Evolutionary conservation across 2,113 vertebrate species (phyloP).

Genomic region (Takifugu bimaculatus): DNA sequence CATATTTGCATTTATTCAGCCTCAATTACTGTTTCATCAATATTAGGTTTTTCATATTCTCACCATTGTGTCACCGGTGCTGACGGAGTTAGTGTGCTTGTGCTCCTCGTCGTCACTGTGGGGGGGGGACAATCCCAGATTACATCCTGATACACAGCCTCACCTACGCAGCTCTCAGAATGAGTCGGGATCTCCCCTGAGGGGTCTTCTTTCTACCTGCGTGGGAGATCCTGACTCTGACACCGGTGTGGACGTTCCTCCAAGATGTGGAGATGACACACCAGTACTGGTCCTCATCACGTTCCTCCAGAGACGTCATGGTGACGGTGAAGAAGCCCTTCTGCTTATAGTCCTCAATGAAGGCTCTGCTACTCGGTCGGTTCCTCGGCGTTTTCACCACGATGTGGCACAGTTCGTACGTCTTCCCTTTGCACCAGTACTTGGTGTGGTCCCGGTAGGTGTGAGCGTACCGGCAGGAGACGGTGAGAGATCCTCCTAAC

Average conservation of each 20-base stretch:
- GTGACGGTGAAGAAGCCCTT: slow-evolving; percentile 49
- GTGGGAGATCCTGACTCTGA: slow-evolving; percentile 24
- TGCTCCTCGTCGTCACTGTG: slow-evolving; percentile 17
- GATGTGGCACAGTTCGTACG: slow-evolving; percentile 33
- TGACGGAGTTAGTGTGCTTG: not conserved
- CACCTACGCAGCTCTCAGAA: too few species aligned
- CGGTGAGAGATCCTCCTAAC: slow-evolving; percentile 20
- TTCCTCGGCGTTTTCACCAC: slow-evolving; percentile 41
- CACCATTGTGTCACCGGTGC: slow-evolving; percentile 15
- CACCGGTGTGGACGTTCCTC: slow-evolving; percentile 20
- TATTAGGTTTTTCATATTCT: not conserved
- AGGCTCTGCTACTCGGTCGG: not conserved
- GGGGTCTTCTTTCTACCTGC: slow-evolving; percentile 35
- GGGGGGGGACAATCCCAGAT: not conserved
- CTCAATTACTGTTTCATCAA: not conserved
- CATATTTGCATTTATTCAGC: not conserved
- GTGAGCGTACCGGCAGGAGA: slow-evolving; percentile 42
- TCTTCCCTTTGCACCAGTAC: slow-evolving; percentile 61
- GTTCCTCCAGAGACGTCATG: slow-evolving; percentile 35
- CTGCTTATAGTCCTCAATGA: slow-evolving; percentile 42
- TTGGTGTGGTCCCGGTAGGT: slow-evolving; percentile 36
- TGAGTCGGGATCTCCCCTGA: too few species aligned
- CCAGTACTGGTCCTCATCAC: slow-evolving; percentile 53
- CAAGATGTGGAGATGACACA: slow-evolving; percentile 43
- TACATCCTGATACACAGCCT: not conserved